Evolutionary conservation across 2,113 vertebrate genomes (phyloP).

Genomic region (Mobula hypostoma): DNA sequence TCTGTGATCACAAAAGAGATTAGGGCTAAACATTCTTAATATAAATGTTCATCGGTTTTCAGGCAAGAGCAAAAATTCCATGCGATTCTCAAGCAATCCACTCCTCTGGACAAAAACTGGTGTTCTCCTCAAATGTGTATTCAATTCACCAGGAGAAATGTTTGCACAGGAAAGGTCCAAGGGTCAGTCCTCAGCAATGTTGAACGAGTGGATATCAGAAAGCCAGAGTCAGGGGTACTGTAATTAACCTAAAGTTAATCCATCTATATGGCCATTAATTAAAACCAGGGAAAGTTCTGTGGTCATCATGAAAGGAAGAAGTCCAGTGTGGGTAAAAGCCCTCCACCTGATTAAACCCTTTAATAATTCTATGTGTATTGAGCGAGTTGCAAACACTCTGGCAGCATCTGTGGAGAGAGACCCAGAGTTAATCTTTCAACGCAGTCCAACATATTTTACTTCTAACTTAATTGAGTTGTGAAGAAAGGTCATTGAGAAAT

Average conservation of each 20-base stretch:
- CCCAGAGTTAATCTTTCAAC: no score
- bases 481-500: no score
- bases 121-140: neutral
- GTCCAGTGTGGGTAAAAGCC: no score
- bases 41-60: constrained; percentile 54
- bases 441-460: no score
- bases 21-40: constrained; percentile 62
- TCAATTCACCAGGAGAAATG: neutral
- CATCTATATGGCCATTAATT: neutral
- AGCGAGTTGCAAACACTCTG: no score
- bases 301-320: neutral
- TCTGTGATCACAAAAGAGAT: constrained; percentile 62
- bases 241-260: neutral
- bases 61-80: neutral
- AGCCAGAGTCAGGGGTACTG: neutral
- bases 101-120: neutral
- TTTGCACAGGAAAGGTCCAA: neutral
- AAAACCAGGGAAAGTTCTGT: neutral
- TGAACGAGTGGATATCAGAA: neutral
- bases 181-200: neutral
- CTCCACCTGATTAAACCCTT: neutral
- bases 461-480: no score
- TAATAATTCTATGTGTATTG: no score
- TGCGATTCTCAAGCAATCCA: neutral
- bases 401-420: no score